Evolutionary conservation across 2,113 vertebrate genomes (phyloP), one percentile per base, ranked within the genome.

Genomic region (Herpailurus yagouaroundi): DNA sequence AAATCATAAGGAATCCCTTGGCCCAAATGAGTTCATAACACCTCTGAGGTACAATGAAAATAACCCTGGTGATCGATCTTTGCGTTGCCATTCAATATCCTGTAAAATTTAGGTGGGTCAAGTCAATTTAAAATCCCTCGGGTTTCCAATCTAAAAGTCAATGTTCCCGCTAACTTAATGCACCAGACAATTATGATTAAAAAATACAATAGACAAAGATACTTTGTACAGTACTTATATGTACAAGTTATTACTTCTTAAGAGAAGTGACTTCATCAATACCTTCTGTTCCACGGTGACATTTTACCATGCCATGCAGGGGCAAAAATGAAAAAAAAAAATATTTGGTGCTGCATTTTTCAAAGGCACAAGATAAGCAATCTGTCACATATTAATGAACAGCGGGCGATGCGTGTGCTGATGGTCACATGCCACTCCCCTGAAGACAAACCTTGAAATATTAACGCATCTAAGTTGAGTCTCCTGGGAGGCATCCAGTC

Each of bases 321-420:
- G 31, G 23, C 27, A 14, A 1, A 27, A 8, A n/a, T 31, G 4
- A 41, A 63, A 88, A 41, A 88, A 41, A 63, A 88, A 84, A 50
- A 27, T 23, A 33, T 41, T 9, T 0, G 0, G 38, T 6, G 60
- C 38, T 50, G 10, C 25, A 18, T 48, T 66, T 88, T 74, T 57
- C 55, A 36, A 76, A 88, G 55, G 21, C 0, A 1, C 27, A 16
- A 11, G 27, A 4, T 68, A 52, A 66, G 64, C 9, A 71, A 41
- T 23, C 27, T 27, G n/a, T 71, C 38, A 11, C 13, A 10, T 50
- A 31, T 81, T 89, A 69, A 29, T 29, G 79, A 29, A 55, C 1
- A 4, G 18, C 2, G 1, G 69, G 27, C 1, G 3, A 31, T 3
- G 0, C 10, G 48, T n/a, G 52, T 77, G 3, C 5, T 68, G 7